A percentile compares a stretch with the other conserved stretches of the same genome.
Conservation (phyloP, 1,140 invertebrate genomes). For the Neodiprion virginianus region DNA sequence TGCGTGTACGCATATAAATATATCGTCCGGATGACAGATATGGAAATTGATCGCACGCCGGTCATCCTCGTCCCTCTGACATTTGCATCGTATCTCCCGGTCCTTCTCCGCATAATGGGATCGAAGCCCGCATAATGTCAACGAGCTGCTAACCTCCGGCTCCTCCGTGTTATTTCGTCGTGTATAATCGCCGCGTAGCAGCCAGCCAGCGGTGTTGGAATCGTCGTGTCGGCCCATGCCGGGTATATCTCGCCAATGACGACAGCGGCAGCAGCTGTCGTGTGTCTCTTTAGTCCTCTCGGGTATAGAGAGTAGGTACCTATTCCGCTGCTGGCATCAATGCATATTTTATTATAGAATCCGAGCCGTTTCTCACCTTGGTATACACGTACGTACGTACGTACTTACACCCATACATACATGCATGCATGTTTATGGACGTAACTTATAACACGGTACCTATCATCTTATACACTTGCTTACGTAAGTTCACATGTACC, state of each 20-base stretch:
- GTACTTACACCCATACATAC: too few species aligned
- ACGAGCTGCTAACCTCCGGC: background rate
- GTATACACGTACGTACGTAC: too few species aligned
- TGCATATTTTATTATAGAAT: background rate
- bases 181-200: too few species aligned
- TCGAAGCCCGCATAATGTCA: slow-evolving; percentile 6
- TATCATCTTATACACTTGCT: too few species aligned
- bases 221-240: too few species aligned
- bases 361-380: too few species aligned
- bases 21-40: background rate
- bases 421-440: too few species aligned
- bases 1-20: too few species aligned
- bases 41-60: background rate
- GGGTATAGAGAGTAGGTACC: background rate
- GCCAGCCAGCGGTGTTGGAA: too few species aligned
- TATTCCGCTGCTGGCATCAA: background rate
- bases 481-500: too few species aligned
- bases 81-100: background rate
- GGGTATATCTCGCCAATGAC: too few species aligned
- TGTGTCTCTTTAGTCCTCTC: background rate
- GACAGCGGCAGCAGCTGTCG: background rate
- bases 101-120: background rate
- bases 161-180: background rate
- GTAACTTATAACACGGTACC: too few species aligned
- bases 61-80: background rate